phyloP scores from a whole-genome alignment of 2,113 vertebrate species.

The Numida meleagris region DNA sequence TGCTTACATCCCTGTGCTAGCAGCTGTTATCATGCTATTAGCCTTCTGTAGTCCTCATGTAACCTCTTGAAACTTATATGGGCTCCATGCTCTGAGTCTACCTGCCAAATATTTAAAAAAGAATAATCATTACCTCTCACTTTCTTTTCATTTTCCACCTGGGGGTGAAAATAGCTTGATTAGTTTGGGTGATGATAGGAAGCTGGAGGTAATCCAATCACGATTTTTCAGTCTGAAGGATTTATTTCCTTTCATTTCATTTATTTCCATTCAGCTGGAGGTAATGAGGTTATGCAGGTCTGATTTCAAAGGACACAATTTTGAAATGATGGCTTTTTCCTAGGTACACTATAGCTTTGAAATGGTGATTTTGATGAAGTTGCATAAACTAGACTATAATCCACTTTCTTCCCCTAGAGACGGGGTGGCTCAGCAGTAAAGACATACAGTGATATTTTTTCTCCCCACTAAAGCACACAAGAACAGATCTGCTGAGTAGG shows the following conservation, averaged over 20 bases:
- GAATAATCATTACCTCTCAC: not conserved
- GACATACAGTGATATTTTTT: not conserved
- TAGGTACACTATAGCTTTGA: conserved; percentile 35
- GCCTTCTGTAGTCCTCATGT: conserved; percentile 20
- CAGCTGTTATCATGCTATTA: conserved; percentile 47
- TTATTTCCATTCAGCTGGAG: conserved; percentile 44
- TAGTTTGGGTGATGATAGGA: conserved; percentile 45
- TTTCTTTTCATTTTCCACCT: conserved; percentile 56
- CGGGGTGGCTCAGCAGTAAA: conserved; percentile 31
- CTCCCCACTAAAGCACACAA: not conserved
- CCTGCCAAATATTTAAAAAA: conserved; percentile 47
- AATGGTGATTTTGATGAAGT: conserved; percentile 41
- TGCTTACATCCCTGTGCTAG: not conserved
- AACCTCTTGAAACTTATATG: conserved; percentile 40
- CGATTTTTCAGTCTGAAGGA: conserved; percentile 51
- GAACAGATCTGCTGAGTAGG: conserved; percentile 70
- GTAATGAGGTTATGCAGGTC: conserved; percentile 48
- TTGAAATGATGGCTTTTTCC: conserved; percentile 16
- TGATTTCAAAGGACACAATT: conserved; percentile 43
- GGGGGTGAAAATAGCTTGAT: conserved; percentile 54
- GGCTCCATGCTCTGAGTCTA: not conserved
- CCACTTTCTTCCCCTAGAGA: not conserved
- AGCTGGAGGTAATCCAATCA: conserved; percentile 51
- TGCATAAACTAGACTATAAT: conserved; percentile 37
- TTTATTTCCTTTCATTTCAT: conserved; percentile 57